A percentile compares a stretch with the other conserved stretches of the same genome.
These are phyloP conservation scores for Myanophis thanlyinensis DNA, from an alignment of 2,113 vertebrate species.

Conservation along the genomic window DNA sequence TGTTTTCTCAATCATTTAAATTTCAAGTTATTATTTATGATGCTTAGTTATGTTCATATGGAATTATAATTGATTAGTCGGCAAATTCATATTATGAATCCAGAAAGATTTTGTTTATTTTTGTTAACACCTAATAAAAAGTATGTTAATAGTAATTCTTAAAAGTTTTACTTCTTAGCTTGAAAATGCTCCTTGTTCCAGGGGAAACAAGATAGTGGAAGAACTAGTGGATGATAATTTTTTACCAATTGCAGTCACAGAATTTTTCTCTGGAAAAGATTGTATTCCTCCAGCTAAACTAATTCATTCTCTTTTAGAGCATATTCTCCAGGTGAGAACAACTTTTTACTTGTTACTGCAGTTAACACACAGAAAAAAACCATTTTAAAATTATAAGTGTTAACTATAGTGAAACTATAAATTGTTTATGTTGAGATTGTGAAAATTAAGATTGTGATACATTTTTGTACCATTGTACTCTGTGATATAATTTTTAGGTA, in stretches of 20 bases:
- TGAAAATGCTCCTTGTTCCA: constrained; percentile 50
- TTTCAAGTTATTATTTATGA: neutral
- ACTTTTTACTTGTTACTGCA: neutral
- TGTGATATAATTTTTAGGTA: neutral
- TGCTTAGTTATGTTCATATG: neutral
- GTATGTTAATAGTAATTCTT: neutral
- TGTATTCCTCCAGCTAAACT: constrained; percentile 75
- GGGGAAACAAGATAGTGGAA: constrained; percentile 59
- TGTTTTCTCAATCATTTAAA: neutral
- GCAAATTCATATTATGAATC: neutral
- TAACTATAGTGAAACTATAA: neutral
- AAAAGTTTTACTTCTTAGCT: constrained; percentile 53
- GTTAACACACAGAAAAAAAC: neutral
- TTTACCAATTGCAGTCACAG: constrained; percentile 80
- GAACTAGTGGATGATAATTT: constrained; percentile 74
- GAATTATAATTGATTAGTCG: neutral
- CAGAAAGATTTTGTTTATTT: neutral
- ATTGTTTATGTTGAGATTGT: neutral
- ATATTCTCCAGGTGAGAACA: constrained; percentile 78
- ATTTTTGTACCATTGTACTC: neutral
- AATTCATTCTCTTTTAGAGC: constrained; percentile 80
- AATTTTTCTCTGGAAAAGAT: constrained; percentile 76
- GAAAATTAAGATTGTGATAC: neutral
- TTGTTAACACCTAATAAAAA: neutral
- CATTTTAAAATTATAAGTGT: neutral